phyloP scores from a whole-genome alignment of 2,797 vertebrate species.

The Bradypodion pumilum region DNA sequence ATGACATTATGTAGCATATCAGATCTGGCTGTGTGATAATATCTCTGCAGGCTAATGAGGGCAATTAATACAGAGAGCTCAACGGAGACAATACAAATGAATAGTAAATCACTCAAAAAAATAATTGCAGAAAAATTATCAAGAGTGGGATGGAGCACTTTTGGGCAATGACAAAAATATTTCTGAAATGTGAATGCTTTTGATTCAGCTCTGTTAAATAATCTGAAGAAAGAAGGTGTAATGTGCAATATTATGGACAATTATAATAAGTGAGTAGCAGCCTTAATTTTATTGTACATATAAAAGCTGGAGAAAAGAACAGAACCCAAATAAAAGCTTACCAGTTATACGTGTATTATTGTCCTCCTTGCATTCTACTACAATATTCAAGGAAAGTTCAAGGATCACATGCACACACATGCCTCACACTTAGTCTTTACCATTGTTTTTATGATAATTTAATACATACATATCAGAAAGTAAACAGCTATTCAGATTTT shows the following conservation, averaged over 20 bases:
- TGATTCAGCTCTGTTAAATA: not conserved
- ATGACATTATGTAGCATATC: not conserved
- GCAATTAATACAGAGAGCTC: not conserved
- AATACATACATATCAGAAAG: slow-evolving; percentile 1
- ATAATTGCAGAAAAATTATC: not conserved
- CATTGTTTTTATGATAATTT: not conserved
- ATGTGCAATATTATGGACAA: slow-evolving; percentile 40
- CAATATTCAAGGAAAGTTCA: slow-evolving; percentile 39
- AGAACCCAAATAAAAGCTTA: slow-evolving; percentile 19
- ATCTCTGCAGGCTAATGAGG: not conserved
- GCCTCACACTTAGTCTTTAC: slow-evolving; percentile 21
- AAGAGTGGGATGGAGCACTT: not conserved
- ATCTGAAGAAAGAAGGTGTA: slow-evolving; percentile 40
- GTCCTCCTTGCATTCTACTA: slow-evolving; percentile 39
- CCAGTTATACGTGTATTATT: not conserved
- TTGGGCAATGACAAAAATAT: not conserved
- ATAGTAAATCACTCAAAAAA: not conserved
- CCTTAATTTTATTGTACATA: slow-evolving; percentile 2
- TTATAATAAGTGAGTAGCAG: not conserved
- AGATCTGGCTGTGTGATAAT: not conserved
- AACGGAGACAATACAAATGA: not conserved
- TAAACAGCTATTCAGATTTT: too few relatives aligned
- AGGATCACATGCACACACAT: slow-evolving; percentile 55
- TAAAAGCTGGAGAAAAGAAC: slow-evolving; percentile 2
- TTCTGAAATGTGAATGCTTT: not conserved